These are phyloP conservation scores for Machaerirhynchus nigripectus DNA, from an alignment of 2,113 vertebrate species.

Conservation along the genomic window DNA sequence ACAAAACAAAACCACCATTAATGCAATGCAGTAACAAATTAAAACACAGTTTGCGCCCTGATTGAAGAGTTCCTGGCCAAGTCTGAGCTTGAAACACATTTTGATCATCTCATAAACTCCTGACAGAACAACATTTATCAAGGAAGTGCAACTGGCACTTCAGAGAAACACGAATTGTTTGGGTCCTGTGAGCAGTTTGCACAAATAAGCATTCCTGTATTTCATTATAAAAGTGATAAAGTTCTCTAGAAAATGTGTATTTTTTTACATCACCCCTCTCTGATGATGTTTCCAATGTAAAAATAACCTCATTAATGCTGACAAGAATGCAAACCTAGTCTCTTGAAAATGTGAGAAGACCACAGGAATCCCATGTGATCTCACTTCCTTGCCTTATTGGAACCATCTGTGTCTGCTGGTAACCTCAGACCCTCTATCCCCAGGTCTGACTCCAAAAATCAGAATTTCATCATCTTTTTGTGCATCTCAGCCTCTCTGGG, in stretches of 20 bases:
- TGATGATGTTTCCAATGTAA: background rate
- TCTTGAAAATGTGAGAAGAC: constrained; percentile 59
- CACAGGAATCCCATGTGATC: constrained; percentile 69
- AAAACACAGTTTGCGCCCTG: background rate
- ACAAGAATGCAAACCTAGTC: constrained; percentile 22
- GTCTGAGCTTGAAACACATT: background rate
- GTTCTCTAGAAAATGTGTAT: background rate
- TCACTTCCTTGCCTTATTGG: constrained; percentile 61
- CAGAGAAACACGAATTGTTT: background rate
- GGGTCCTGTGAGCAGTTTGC: background rate
- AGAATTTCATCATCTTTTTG: constrained; percentile 52
- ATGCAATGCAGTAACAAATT: background rate
- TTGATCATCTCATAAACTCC: background rate
- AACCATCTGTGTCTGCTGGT: constrained; percentile 72
- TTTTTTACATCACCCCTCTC: background rate
- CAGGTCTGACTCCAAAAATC: background rate
- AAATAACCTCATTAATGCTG: constrained; percentile 58
- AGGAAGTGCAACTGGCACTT: background rate
- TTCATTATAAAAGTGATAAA: background rate
- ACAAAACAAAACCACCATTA: background rate
- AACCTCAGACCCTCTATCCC: background rate
- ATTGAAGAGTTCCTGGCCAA: background rate
- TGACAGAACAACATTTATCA: background rate
- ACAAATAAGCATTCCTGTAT: background rate
- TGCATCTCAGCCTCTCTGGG: background rate